Conservation (phyloP, 2,113 vertebrate genomes). For the Nyctereutes procyonoides region DNA sequence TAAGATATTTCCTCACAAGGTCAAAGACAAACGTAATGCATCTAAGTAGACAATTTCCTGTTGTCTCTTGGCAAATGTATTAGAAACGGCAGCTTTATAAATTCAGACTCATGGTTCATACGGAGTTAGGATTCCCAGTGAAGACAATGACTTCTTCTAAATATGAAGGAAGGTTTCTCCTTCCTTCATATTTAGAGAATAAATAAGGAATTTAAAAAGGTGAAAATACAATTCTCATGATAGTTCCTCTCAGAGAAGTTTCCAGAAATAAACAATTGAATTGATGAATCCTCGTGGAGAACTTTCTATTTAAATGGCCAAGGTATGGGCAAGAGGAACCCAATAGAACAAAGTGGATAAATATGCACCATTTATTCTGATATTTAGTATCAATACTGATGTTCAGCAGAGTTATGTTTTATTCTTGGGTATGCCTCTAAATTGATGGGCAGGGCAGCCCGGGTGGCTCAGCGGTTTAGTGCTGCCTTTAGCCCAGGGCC, state of each 20-base stretch:
- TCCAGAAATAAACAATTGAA: slow-evolving; percentile 1
- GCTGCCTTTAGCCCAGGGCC: too few relatives aligned
- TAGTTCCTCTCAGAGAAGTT: background rate
- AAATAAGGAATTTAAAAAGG: background rate
- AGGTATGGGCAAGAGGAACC: background rate
- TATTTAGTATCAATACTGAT: background rate
- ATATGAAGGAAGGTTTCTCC: background rate
- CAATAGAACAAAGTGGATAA: background rate
- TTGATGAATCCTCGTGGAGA: background rate
- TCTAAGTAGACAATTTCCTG: background rate
- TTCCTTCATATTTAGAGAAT: background rate
- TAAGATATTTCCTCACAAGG: background rate
- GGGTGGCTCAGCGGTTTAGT: too few relatives aligned
- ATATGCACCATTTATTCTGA: background rate
- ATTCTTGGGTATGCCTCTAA: background rate
- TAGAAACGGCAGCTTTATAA: background rate
- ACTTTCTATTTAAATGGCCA: background rate
- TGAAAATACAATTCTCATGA: background rate
- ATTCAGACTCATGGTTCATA: background rate
- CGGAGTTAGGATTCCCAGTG: background rate
- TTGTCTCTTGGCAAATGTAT: background rate
- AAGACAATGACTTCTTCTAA: background rate
- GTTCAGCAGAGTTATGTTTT: background rate
- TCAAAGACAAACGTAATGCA: background rate
- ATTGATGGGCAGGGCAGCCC: background rate